Evolutionary conservation across 2,797 vertebrate genomes (phyloP), one percentile per base, ranked within the genome.

Genomic region (Halcyon chelicuti): DNA sequence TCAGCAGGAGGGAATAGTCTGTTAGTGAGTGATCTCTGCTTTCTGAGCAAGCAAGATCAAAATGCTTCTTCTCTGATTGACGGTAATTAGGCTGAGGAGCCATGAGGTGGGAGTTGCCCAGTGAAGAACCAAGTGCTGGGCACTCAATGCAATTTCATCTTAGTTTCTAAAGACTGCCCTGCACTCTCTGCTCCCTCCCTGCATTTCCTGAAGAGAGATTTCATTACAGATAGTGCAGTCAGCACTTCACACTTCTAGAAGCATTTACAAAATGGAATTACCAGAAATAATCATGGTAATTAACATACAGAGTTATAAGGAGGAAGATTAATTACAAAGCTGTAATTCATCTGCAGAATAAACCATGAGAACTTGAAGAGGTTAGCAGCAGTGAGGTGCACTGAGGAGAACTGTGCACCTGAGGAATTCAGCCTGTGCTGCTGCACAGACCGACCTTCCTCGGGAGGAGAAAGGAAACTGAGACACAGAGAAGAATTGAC

Each of bases 201-300:
- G 67, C 52, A 4, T 79, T 93, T 61, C 85, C 92, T 58, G 47
- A 70, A 67, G 79, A 60, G 82, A 94, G 94, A 88, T 83, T 79
- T 86, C 93, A 86, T 90, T 76, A 89, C 78, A 89, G 80, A 95
- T 93, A 89, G 73, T 46, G 49, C 81, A 78, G 75, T 78, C 88
- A 51, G 96, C 39, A 67, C 82, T 94, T 87, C 33, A 28, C 25
- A 86, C 79, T 93, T 96, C 85, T 65, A 92, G 61, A 63, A 92
- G 88, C 88, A 39, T 92, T 94, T 96, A 55, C 86, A 57, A 95
- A 96, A 88, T 97, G 95, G 91, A 88, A 95, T 88, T 95, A 96
- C 93, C 78, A 92, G 96, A 95, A 97, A 97, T 97, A 96, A 96
- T 93, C 5, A 33, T 28, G 40, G 86, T 97, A 97, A 97, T 97